phyloP scores from a whole-genome alignment of 2,797 vertebrate genomes.

The Platyrinchus mystaceus region DNA sequence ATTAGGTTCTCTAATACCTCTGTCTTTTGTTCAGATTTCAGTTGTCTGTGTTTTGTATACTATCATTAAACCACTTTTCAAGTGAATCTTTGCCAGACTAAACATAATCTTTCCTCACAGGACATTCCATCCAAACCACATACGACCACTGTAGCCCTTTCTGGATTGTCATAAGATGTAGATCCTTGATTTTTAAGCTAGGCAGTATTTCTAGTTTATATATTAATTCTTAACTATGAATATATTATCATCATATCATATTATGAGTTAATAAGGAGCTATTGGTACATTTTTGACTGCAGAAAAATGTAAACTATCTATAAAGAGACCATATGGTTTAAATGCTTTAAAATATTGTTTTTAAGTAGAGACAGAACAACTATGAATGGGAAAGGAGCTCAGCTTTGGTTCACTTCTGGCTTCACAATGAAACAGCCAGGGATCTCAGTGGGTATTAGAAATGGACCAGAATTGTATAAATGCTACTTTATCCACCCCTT shows the following conservation, averaged over 20 bases:
- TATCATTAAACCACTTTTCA: conserved; percentile 59
- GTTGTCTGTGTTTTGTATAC: conserved; percentile 65
- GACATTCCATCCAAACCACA: conserved; percentile 48
- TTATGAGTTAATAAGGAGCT: conserved; percentile 6
- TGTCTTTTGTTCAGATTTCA: conserved; percentile 65
- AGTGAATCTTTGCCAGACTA: conserved; percentile 66
- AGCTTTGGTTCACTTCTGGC: conserved; percentile 43
- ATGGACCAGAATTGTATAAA: conserved; percentile 61
- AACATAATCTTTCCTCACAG: conserved; percentile 33
- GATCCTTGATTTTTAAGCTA: conserved; percentile 9
- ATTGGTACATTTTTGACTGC: not conserved
- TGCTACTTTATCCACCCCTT: conserved; percentile 57
- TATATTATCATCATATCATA: not conserved
- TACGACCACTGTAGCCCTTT: conserved; percentile 20
- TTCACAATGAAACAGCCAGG: conserved; percentile 45
- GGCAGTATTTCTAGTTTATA: conserved; percentile 2
- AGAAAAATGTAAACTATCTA: conserved; percentile 25
- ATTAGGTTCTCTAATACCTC: conserved; percentile 63
- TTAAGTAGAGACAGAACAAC: not conserved
- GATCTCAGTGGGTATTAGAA: conserved; percentile 59
- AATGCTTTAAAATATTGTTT: conserved; percentile 27
- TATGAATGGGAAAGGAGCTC: conserved; percentile 18
- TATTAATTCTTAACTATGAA: conserved; percentile 13
- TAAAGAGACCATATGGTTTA: conserved; percentile 28
- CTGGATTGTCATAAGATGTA: conserved; percentile 8